Conservation (phyloP, 2,797 vertebrate genomes). For the Mormyrus hasselquistii region DNA sequence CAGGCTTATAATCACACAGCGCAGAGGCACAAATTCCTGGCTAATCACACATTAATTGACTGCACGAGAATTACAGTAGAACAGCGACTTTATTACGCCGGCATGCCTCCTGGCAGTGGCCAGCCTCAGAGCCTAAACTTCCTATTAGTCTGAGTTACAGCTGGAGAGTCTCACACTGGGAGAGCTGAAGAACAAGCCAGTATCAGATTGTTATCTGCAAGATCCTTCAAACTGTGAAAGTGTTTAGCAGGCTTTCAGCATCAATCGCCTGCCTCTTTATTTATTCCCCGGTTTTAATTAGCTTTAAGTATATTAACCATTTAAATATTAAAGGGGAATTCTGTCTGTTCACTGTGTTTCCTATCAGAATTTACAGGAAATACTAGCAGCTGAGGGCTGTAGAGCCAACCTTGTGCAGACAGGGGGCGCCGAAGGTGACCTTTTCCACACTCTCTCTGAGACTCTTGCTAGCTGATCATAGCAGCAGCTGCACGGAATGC, state of each 20-base stretch:
- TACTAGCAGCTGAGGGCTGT: background rate
- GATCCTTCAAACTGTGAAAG: background rate
- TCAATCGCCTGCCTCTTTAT: background rate
- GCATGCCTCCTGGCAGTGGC: conserved; percentile 35
- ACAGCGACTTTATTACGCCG: conserved; percentile 44
- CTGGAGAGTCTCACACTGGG: background rate
- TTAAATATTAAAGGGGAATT: background rate
- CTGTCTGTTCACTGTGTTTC: background rate
- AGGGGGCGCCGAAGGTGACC: background rate
- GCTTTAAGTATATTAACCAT: background rate
- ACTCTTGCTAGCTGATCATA: background rate
- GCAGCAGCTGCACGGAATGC: background rate
- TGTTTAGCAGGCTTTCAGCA: background rate
- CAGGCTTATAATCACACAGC: conserved; percentile 51
- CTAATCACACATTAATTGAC: conserved; percentile 57
- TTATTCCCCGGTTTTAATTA: background rate
- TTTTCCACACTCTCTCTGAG: background rate
- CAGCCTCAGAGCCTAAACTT: conserved; percentile 20
- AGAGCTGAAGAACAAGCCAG: background rate
- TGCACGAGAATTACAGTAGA: conserved; percentile 47
- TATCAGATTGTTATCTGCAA: background rate
- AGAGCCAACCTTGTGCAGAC: background rate
- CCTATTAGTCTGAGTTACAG: conserved; percentile 11
- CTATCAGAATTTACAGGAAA: background rate
- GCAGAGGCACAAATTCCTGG: conserved; percentile 48